Conservation (phyloP, 2,888 invertebrate genomes). For the Chromoteleia sp. region DNA sequence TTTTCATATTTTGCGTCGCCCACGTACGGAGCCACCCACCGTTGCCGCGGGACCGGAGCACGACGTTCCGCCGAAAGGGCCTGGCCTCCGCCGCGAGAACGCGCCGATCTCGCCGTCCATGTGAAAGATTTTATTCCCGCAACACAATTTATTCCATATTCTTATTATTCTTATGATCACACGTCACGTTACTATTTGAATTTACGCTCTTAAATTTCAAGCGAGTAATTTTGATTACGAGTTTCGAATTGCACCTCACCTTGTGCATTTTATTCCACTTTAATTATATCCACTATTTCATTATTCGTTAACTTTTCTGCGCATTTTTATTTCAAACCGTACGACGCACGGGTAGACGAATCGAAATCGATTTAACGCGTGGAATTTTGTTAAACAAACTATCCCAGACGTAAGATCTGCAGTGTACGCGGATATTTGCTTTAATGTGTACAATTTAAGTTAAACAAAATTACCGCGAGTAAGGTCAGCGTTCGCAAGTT, state of each 20-base stretch:
- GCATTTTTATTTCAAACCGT: too few species aligned
- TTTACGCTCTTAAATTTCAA: conserved; percentile 17
- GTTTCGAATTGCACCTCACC: background rate
- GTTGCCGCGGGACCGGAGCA: conserved; percentile 11
- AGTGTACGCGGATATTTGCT: too few species aligned
- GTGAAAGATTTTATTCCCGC: conserved; percentile 37
- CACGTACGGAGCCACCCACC: conserved; percentile 67
- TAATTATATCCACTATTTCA: conserved; percentile 1
- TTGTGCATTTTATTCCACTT: background rate
- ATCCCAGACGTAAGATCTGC: too few species aligned
- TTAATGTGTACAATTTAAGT: too few species aligned
- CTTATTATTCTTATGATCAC: conserved; percentile 26
- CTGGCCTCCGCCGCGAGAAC: conserved; percentile 13
- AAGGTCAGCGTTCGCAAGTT: too few species aligned
- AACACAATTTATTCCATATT: conserved; percentile 25
- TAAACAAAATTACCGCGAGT: too few species aligned
- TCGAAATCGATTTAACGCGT: too few species aligned
- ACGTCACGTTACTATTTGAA: background rate
- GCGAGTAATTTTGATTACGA: background rate
- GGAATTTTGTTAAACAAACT: background rate
- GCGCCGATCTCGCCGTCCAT: conserved; percentile 15
- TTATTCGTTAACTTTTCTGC: too few species aligned
- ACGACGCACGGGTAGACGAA: too few species aligned
- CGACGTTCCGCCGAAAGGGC: conserved; percentile 28
- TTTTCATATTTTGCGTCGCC: conserved; percentile 72